A percentile compares a stretch with the other conserved stretches of the same genome.
phyloP scores from a whole-genome alignment of 2,113 vertebrate species.

The Zosterops borbonicus region DNA sequence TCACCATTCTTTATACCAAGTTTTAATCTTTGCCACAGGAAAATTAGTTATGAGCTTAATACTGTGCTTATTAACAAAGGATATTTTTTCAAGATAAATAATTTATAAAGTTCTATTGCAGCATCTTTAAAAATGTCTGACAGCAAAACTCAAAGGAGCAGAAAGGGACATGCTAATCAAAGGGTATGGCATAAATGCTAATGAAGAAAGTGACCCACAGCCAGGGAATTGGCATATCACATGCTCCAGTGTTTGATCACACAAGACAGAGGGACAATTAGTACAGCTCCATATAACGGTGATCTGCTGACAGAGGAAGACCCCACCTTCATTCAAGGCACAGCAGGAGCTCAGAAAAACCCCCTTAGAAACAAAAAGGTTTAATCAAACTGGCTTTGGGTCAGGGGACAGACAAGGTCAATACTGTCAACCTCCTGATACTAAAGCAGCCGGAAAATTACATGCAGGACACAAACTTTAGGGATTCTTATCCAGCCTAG shows the following conservation, averaged over 20 bases:
- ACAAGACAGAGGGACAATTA: neutral
- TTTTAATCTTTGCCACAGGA: neutral
- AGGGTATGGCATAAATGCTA: neutral
- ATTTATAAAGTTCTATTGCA: neutral
- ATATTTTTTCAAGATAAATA: neutral
- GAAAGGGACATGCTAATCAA: neutral
- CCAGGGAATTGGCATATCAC: neutral
- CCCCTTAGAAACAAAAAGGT: neutral
- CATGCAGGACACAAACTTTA: neutral
- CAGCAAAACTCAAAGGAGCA: neutral
- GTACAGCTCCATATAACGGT: neutral
- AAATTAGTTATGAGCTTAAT: neutral
- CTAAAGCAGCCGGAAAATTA: neutral
- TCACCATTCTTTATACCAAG: neutral
- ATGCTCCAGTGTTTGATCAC: neutral
- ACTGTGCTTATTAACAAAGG: neutral
- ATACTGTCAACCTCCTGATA: neutral
- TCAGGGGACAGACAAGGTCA: neutral
- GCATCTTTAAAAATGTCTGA: neutral
- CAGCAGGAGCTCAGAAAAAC: neutral
- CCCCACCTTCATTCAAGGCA: neutral
- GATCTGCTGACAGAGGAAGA: neutral
- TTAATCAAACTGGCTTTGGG: neutral
- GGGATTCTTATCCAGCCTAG: neutral
- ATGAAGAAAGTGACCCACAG: neutral